Percentiles rank a stretch among this genome's conserved stretches.
Evolutionary conservation across 2,888 invertebrate genomes (phyloP).

Genomic region (Melinaea marsaeus): DNA sequence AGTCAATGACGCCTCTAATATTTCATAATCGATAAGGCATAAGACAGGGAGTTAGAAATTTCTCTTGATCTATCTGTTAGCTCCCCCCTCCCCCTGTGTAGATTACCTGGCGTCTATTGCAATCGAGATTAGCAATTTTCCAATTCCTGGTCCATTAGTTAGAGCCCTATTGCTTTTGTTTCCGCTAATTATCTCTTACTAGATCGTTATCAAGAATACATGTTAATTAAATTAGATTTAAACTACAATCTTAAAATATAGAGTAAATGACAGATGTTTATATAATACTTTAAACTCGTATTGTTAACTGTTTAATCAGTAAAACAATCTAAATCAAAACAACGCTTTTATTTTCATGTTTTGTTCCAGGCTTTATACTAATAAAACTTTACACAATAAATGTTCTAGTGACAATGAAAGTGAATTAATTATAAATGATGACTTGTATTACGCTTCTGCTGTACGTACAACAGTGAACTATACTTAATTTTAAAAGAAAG

Average conservation of each 20-base stretch:
- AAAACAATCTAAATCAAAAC: constrained; percentile 34
- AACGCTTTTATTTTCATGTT: constrained; percentile 61
- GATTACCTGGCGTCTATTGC: constrained; percentile 9
- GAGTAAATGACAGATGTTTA: too few relatives aligned
- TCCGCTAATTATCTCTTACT: constrained; percentile 20
- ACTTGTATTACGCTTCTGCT: constrained; percentile 47
- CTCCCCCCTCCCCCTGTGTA: not conserved
- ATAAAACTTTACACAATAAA: too few relatives aligned
- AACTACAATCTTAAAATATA: too few relatives aligned
- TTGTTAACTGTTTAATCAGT: not conserved
- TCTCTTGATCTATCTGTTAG: not conserved
- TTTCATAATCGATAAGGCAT: too few relatives aligned
- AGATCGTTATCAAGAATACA: constrained; percentile 6
- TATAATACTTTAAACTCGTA: too few relatives aligned
- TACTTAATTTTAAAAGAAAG: constrained; percentile 46
- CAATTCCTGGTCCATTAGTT: constrained; percentile 10
- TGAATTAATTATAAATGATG: constrained; percentile 60
- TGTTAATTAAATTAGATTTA: not conserved
- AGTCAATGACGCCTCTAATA: too few relatives aligned
- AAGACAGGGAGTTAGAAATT: not conserved
- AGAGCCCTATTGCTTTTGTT: constrained; percentile 21
- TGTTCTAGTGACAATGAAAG: constrained; percentile 40
- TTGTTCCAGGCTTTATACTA: constrained; percentile 49
- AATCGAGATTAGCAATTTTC: constrained; percentile 21
- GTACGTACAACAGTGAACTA: constrained; percentile 64